phyloP scores from a whole-genome alignment of 2,888 invertebrate genomes.

The Heteromyza rotundicornis region DNA sequence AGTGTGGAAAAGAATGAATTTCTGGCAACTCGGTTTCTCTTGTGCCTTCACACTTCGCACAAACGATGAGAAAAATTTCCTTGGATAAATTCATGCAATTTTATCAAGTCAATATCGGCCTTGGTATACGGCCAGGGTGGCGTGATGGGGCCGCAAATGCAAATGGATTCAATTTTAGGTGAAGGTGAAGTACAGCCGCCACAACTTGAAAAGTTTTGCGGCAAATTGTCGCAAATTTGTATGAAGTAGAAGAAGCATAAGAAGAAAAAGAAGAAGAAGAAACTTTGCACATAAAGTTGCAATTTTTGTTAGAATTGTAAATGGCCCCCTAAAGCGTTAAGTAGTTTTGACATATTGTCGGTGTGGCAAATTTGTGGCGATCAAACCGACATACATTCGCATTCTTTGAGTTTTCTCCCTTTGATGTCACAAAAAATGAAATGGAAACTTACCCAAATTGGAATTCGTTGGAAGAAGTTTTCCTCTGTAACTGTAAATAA shows the following conservation, averaged over 20 bases:
- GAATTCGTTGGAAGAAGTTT: neutral
- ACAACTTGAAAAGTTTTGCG: conserved; percentile 2
- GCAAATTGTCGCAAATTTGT: conserved; percentile 24
- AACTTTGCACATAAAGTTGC: neutral
- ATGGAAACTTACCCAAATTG: neutral
- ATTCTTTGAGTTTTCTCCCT: too few relatives aligned
- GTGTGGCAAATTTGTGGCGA: conserved; percentile 18
- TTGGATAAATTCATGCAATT: conserved; percentile 13
- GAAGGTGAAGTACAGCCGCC: neutral
- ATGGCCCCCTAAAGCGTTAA: neutral
- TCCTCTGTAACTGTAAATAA: neutral
- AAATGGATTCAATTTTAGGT: neutral
- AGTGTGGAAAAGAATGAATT: too few relatives aligned
- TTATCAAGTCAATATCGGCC: conserved; percentile 9
- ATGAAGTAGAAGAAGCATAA: neutral
- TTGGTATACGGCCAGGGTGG: too few relatives aligned
- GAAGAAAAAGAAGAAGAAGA: neutral
- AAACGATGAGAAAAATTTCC: too few relatives aligned
- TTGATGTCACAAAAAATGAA: neutral
- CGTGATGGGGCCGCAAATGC: conserved; percentile 4
- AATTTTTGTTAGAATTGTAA: conserved; percentile 1
- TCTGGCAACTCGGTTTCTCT: too few relatives aligned
- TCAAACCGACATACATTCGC: conserved; percentile 19
- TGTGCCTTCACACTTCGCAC: too few relatives aligned
- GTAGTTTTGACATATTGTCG: conserved; percentile 14